These are phyloP conservation scores for Calidris pygmaea DNA, from an alignment of 2,113 vertebrate species.

Conservation along the genomic window DNA sequence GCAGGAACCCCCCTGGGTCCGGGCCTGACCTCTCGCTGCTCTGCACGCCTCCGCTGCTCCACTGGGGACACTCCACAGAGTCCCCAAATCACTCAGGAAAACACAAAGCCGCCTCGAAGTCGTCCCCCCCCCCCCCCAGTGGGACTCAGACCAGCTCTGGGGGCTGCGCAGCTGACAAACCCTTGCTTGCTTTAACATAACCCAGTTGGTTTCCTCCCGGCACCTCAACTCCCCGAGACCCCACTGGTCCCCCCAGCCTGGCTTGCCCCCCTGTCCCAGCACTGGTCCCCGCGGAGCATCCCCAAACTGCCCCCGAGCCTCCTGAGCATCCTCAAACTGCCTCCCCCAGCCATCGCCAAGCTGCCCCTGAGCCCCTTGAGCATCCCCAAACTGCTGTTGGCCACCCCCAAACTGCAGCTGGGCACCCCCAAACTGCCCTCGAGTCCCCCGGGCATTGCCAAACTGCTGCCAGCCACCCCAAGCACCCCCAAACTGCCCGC, in stretches of 20 bases:
- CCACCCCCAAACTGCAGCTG: neutral
- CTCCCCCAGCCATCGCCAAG: too few species aligned
- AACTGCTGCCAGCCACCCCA: neutral
- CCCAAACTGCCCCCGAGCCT: neutral
- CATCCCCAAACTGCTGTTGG: neutral
- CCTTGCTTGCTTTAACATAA: neutral
- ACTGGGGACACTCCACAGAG: accelerated
- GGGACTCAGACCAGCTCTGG: neutral
- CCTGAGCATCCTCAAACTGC: neutral
- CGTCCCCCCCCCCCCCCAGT: neutral
- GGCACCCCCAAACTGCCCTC: neutral
- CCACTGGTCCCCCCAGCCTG: neutral
- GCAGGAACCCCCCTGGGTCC: neutral
- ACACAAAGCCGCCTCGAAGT: neutral
- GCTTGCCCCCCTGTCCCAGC: too few species aligned
- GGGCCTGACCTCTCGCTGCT: neutral
- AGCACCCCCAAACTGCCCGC: neutral
- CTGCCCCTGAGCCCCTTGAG: too few species aligned
- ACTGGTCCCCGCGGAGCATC: neutral
- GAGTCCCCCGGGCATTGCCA: neutral
- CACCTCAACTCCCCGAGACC: neutral
- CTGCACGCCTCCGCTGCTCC: neutral
- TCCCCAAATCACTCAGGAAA: neutral
- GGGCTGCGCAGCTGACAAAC: neutral
- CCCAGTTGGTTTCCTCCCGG: too few species aligned